Evolutionary conservation across 2,113 vertebrate genomes (phyloP), one percentile per base, ranked within the genome.

Genomic region (Diadophis punctatus): DNA sequence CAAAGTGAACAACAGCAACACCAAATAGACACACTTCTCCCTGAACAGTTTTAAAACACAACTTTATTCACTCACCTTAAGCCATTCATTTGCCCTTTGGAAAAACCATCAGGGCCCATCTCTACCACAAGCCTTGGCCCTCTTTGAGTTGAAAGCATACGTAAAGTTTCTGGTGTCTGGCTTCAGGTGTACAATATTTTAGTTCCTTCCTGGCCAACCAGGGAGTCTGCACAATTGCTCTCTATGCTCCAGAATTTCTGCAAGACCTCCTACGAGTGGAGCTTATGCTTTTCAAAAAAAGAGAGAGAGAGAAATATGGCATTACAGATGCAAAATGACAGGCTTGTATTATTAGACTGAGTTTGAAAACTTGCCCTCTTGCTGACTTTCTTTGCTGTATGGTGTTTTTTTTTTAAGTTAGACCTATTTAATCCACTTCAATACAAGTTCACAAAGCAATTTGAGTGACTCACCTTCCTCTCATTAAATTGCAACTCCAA

Each of bases 91-190:
- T 94, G 94, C 95, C 95, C 90, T 95, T 90, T 95, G 92, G 90
- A 94, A 92, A 51, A 90, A 93, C 74, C 91, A 94, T 94, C 92
- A 63, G 89, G 94, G 68, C 90, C n/a, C 90, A 91, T 95, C 90
- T 94, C 93, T 88, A 94, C 93, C 96, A 92, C 90, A 96, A 96
- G 95, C 88, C 92, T 94, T 95, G 94, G 95, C 53, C 80, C 80
- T 90, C 68, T 96, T 58, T 93, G 49, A 91, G 10, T 60, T 90
- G 90, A 93, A 94, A 96, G 93, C 93, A 85, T 30, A 91, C 27
- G 27, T 90, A 85, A 86, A 87, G 80, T 46, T 39, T 94, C 93
- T 91, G 63, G 89, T 91, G 23, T 8, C 1, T 92, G 86, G 89
- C 89, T 95, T 58, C 56, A 88, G 91, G 91, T 16, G 18, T 84